phyloP scores from a whole-genome alignment of 1,140 invertebrate species.

The Drosophila subpulchrella region DNA sequence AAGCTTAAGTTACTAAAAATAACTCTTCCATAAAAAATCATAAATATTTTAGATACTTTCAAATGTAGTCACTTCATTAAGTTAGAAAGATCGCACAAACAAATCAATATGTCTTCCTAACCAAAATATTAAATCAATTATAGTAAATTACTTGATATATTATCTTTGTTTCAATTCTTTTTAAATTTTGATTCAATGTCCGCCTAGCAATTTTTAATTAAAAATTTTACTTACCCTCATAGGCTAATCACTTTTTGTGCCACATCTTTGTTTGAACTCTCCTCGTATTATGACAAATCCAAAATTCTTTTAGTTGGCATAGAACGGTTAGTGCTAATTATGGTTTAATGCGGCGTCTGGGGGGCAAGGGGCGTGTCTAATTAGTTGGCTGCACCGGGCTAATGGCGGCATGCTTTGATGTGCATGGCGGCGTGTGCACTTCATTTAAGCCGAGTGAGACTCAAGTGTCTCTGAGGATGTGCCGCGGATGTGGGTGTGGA shows the following conservation, averaged over 20 bases:
- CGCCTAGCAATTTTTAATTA: not conserved
- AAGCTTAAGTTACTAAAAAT: no score
- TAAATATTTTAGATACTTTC: no score
- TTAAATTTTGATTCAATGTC: not conserved
- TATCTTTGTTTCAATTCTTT: not conserved
- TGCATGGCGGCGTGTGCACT: slow-evolving; percentile 77
- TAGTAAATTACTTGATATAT: not conserved
- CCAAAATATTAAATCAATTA: no score
- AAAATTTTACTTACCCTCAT: not conserved
- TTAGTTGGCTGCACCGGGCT: slow-evolving; percentile 59
- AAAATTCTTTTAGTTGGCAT: slow-evolving; percentile 43
- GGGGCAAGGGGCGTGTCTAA: slow-evolving; percentile 67
- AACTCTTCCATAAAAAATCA: no score
- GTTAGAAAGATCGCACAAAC: no score
- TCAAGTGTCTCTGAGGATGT: slow-evolving; percentile 77
- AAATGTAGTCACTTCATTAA: no score
- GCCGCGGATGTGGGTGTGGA: slow-evolving; percentile 46
- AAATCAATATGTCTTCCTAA: no score
- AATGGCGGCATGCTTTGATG: slow-evolving; percentile 71
- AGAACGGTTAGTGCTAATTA: slow-evolving; percentile 68
- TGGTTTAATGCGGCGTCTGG: slow-evolving; percentile 20
- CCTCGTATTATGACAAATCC: slow-evolving; percentile 19
- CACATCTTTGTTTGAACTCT: slow-evolving; percentile 37
- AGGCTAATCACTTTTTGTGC: slow-evolving; percentile 3
- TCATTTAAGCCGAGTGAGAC: slow-evolving; percentile 79